These are phyloP conservation scores for Silurus meridionalis DNA, from an alignment of 2,113 vertebrate genomes.

Conservation along the genomic window DNA sequence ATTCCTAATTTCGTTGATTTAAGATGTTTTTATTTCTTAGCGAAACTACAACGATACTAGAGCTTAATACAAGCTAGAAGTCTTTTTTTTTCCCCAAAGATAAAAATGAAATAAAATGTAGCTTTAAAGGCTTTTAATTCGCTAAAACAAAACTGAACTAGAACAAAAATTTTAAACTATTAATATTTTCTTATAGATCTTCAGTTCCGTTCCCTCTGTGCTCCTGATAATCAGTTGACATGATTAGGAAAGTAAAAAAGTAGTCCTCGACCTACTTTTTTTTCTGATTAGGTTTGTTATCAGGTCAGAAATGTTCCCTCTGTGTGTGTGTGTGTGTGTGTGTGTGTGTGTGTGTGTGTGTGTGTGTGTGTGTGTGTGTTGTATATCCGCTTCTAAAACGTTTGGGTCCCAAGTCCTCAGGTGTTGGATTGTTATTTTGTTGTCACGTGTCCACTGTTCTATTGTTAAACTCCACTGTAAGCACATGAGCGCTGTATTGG, in stretches of 20 bases:
- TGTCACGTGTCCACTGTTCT: not conserved
- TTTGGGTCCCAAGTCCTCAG: conserved; percentile 5
- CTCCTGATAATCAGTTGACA: not conserved
- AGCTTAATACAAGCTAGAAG: too few species aligned
- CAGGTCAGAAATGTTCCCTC: not conserved
- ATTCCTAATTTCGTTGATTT: too few species aligned
- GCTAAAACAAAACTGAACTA: too few species aligned
- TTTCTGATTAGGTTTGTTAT: not conserved
- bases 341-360: too few species aligned
- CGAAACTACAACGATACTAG: too few species aligned
- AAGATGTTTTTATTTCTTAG: too few species aligned
- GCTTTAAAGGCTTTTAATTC: too few species aligned
- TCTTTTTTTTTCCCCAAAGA: too few species aligned
- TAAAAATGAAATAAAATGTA: too few species aligned
- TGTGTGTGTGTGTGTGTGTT: not conserved
- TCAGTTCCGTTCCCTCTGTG: too few species aligned
- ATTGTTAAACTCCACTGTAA: not conserved
- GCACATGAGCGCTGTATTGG: not conserved
- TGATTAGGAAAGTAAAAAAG: not conserved
- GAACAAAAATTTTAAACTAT: too few species aligned
- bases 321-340: not conserved
- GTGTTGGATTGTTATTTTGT: not conserved
- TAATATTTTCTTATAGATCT: not conserved
- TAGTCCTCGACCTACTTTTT: not conserved
- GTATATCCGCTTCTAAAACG: not conserved